Conservation (phyloP, 2,113 vertebrate genomes). For the Mobula birostris region DNA sequence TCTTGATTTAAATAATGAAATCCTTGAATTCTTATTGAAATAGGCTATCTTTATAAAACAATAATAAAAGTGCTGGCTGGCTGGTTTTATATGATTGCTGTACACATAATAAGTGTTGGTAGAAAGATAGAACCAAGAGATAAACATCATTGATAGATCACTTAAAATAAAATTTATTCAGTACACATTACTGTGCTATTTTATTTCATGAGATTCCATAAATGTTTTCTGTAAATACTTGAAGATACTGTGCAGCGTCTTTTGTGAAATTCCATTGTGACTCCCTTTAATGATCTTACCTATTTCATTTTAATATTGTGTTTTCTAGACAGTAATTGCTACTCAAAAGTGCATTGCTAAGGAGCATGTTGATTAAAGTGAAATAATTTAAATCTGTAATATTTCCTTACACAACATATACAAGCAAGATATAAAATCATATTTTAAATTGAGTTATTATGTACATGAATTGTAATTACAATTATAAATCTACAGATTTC, state of each 20-base stretch:
- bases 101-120: not conserved
- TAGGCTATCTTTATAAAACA: not conserved
- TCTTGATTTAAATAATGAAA: not conserved
- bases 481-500: not conserved
- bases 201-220: not conserved
- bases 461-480: not conserved
- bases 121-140: not conserved
- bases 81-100: not conserved
- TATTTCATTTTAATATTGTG: not conserved
- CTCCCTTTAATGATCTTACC: too few species aligned
- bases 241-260: not conserved
- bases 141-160: not conserved
- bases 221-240: not conserved
- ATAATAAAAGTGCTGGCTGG: not conserved
- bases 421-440: not conserved
- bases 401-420: not conserved
- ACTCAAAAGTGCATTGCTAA: not conserved
- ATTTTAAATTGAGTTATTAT: not conserved
- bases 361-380: not conserved
- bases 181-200: not conserved
- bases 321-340: not conserved
- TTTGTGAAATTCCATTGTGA: not conserved
- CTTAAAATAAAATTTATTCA: not conserved
- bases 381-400: not conserved
- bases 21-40: not conserved